phyloP scores from a whole-genome alignment of 37 sponge, comb jelly and placozoan species.

The Theonella swinhoei region DNA sequence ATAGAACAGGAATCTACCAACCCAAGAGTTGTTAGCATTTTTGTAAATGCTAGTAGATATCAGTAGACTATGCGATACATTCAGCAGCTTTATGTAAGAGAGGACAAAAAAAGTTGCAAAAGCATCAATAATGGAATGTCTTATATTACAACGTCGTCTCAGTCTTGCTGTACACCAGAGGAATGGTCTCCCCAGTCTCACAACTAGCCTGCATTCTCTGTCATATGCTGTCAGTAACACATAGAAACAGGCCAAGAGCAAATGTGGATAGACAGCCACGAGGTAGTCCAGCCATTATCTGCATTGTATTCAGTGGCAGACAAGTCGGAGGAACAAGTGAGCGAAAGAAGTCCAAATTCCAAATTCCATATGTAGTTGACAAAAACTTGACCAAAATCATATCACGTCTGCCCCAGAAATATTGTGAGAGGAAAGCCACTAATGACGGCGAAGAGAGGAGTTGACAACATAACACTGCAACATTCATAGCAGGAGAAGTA shows the following conservation, averaged over 20 bases:
- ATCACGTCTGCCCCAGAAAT: too few relatives aligned
- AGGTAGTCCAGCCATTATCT: constrained; percentile 1
- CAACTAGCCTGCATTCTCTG: neutral
- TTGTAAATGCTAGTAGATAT: constrained; percentile 10
- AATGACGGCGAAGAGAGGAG: neutral
- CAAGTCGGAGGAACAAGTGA: neutral
- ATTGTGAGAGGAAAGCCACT: too few relatives aligned
- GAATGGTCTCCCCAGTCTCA: constrained; percentile 1
- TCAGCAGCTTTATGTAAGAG: constrained; percentile 9
- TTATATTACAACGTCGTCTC: constrained; percentile 8
- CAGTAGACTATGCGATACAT: neutral
- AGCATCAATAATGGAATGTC: constrained; percentile 12
- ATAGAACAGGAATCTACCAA: neutral
- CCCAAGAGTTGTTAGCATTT: neutral
- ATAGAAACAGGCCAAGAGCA: neutral
- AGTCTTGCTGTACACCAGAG: neutral
- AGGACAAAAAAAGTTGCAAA: constrained; percentile 28
- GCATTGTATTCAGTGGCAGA: constrained; percentile 16
- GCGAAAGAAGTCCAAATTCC: neutral
- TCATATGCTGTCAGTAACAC: neutral
- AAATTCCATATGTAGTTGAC: neutral
- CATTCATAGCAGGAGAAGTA: neutral
- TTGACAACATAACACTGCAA: neutral
- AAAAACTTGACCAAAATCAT: too few relatives aligned
- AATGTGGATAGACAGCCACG: neutral